phyloP scores from a whole-genome alignment of 2,888 invertebrate genomes.

The Hipparchia sbordonii region DNA sequence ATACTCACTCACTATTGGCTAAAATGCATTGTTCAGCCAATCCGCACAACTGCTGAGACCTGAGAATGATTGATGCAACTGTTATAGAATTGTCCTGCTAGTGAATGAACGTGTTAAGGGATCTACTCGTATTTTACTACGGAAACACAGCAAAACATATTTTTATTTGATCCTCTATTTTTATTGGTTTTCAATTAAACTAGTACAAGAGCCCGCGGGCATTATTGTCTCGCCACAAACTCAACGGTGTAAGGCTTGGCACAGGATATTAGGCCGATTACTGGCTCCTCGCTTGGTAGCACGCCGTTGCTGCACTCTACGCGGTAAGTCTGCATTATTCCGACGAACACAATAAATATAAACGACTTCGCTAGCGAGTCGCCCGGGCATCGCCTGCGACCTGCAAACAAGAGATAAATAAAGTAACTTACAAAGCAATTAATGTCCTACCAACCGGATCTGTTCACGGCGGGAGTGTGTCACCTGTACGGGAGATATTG shows the following conservation, averaged over 20 bases:
- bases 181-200: neutral
- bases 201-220: neutral
- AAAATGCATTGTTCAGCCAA: too few species aligned
- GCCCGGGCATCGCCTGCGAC: constrained; percentile 85
- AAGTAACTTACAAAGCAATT: neutral
- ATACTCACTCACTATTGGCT: too few species aligned
- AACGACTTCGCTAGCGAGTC: constrained; percentile 85
- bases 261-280: constrained; percentile 61
- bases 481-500: too few species aligned
- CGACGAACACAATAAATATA: constrained; percentile 82
- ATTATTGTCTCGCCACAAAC: constrained; percentile 47
- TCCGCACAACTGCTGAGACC: too few species aligned
- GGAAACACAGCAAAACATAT: too few species aligned
- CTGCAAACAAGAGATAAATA: constrained; percentile 61
- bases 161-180: neutral
- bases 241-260: constrained; percentile 60
- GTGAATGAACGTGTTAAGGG: too few species aligned
- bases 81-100: too few species aligned
- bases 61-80: too few species aligned
- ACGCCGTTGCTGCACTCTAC: constrained; percentile 58
- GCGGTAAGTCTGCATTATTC: constrained; percentile 80
- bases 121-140: too few species aligned
- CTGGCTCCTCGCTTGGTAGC: constrained; percentile 58
- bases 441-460: too few species aligned
- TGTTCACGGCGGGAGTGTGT: too few species aligned